phyloP scores from a whole-genome alignment of 2,113 vertebrate genomes.

The Catagonus wagneri region DNA sequence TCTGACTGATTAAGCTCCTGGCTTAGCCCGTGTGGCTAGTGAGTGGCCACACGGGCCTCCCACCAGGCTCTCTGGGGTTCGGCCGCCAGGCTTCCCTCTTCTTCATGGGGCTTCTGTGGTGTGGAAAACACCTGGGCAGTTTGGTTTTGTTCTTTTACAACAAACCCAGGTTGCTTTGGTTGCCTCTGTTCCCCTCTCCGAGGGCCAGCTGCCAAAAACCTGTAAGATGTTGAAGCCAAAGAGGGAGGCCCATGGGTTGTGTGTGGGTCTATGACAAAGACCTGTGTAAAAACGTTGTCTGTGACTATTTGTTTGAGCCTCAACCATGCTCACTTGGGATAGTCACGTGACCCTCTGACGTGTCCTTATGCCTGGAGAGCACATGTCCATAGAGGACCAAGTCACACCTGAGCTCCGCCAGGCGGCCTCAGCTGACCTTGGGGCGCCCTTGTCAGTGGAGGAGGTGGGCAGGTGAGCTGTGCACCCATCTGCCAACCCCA shows the following conservation, averaged over 20 bases:
- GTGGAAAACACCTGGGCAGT: neutral
- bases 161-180: neutral
- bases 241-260: neutral
- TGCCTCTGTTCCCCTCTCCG: neutral
- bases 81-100: neutral
- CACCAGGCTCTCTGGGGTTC: accelerated
- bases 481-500: neutral
- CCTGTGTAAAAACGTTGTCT: neutral
- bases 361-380: neutral
- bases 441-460: neutral
- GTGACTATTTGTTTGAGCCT: neutral
- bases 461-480: neutral
- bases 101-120: neutral
- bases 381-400: neutral
- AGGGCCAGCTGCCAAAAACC: neutral
- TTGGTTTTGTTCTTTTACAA: neutral
- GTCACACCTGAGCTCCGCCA: neutral
- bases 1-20: neutral
- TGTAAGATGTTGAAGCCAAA: neutral
- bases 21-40: neutral
- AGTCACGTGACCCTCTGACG: neutral
- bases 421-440: neutral
- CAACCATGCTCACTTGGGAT: neutral
- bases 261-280: neutral
- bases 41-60: neutral